These are phyloP conservation scores for Pachyseris speciosa DNA, from an alignment of 64 coral and sea anemone genomes.

Conservation along the genomic window DNA sequence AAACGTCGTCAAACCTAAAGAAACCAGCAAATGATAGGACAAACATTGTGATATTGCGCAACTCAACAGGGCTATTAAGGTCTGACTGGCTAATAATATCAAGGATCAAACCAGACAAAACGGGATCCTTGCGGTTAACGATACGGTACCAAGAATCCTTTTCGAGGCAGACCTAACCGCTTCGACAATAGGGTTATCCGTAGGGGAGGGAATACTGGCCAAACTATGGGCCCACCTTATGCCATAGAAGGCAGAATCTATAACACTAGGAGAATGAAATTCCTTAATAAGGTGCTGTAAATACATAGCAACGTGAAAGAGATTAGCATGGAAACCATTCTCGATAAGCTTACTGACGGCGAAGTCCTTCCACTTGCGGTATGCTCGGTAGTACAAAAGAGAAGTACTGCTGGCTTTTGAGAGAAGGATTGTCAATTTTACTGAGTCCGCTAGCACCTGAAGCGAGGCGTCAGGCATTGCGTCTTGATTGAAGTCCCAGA, in stretches of 20 bases:
- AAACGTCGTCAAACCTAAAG: constrained; percentile 15
- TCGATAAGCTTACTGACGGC: background rate
- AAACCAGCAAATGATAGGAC: constrained; percentile 36
- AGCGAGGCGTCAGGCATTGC: background rate
- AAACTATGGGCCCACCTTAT: constrained; percentile 21
- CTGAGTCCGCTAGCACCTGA: background rate
- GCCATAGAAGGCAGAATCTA: constrained; percentile 42
- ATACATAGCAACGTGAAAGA: too few relatives aligned
- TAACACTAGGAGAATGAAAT: background rate
- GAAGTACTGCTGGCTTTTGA: constrained; percentile 15
- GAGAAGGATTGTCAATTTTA: constrained; percentile 4
- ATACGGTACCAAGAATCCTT: background rate
- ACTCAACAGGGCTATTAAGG: background rate
- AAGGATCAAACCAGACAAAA: background rate
- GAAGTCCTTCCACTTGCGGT: too few relatives aligned
- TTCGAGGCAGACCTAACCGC: constrained; percentile 7
- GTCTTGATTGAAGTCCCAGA: background rate
- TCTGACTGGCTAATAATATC: background rate
- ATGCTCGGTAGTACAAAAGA: background rate
- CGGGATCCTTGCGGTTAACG: constrained; percentile 25
- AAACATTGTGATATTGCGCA: constrained; percentile 25
- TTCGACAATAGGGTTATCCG: background rate
- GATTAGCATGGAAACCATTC: constrained; percentile 13
- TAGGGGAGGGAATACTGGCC: constrained; percentile 8
- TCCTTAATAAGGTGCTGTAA: constrained; percentile 37